Base-by-base conservation (phyloP, 2,888 invertebrate genomes). In the Ferdinandea cuprea region DNA sequence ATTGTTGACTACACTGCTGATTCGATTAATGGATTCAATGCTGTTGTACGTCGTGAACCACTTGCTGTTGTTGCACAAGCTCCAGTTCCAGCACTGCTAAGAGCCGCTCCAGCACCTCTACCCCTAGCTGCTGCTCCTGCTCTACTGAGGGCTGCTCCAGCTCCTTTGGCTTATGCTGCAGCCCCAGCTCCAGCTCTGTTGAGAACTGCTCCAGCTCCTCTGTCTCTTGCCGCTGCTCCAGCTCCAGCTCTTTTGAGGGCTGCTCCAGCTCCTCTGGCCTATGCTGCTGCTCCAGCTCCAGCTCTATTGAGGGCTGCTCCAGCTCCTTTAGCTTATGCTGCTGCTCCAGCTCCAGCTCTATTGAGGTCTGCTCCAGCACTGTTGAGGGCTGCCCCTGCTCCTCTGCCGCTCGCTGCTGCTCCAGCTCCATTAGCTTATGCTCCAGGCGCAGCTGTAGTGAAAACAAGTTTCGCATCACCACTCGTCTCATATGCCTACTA, bases 401-500 rank as follows among this genome's bases (percentile, higher is more conserved):
- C 56, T n/a, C 44, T 30, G 2, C 9, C 17, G 17, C 46, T 50
- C 0, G 17, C 9, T 3, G 28, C 56, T 21, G 25, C 56, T 5
- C 42, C 44, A 42, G 48, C 59, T 15, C 88, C 59, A 17, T 15
- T 44, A 8, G 35, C 35, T 9, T 56, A 56, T 13, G 56, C 44
- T 3, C 15, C 13, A 3, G 89, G 86, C 3, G 15, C 17, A 7
- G 17, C 17, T 42, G 42, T 42, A 59, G 88, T 90, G 56, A 90
- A 87, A 85, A 90, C 89, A 25, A 88, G 87, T 72, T 90, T 86
- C 78, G 87, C 89, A 8, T 89, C 90, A 40, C 90, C 89, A 42
- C 87, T 89, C 77, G 88, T 90, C 86, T 89, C 89, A 61, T 90
- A 90, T 77, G 89, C 89, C 76, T 90, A 89, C 85, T 89, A 88